Evolutionary conservation across 2,888 invertebrate genomes (phyloP).

Genomic region (Diploptera punctata): DNA sequence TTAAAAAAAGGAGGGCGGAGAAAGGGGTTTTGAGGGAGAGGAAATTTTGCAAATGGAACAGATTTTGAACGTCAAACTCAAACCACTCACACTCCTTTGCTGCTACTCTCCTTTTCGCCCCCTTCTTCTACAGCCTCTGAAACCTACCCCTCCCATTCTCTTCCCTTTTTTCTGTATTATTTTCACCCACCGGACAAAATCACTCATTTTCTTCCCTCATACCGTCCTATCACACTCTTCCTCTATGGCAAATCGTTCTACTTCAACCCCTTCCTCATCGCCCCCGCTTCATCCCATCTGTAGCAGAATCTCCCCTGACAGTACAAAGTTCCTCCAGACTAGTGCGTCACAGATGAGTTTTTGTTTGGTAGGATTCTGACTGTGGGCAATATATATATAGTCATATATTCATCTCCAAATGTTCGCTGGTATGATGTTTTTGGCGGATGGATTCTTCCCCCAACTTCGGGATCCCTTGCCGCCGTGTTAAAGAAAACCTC

Average conservation of each 20-base stretch:
- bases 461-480: too few relatives aligned
- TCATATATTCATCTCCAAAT: constrained; percentile 4
- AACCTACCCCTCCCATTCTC: constrained; percentile 43
- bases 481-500: too few relatives aligned
- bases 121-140: constrained; percentile 33
- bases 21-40: constrained; percentile 22
- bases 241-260: constrained; percentile 50
- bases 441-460: constrained; percentile 7
- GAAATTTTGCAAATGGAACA: constrained; percentile 44
- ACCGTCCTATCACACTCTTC: constrained; percentile 48
- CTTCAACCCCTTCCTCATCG: constrained; percentile 50
- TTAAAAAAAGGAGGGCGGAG: constrained; percentile 14
- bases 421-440: constrained; percentile 8
- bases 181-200: constrained; percentile 40
- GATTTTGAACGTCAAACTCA: constrained; percentile 43
- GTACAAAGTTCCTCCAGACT: constrained; percentile 28
- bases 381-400: neutral
- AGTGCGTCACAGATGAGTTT: constrained; percentile 27
- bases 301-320: constrained; percentile 5
- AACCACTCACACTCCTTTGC: constrained; percentile 20
- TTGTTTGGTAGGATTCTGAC: constrained; percentile 25
- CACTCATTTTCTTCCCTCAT: constrained; percentile 40
- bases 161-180: constrained; percentile 33
- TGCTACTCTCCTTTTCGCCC: constrained; percentile 22
- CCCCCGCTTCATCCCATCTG: neutral